A percentile compares a stretch with the other conserved stretches of the same genome.
These are phyloP conservation scores for Prochilodus magdalenae DNA, from an alignment of 2,113 vertebrate genomes.

Conservation along the genomic window DNA sequence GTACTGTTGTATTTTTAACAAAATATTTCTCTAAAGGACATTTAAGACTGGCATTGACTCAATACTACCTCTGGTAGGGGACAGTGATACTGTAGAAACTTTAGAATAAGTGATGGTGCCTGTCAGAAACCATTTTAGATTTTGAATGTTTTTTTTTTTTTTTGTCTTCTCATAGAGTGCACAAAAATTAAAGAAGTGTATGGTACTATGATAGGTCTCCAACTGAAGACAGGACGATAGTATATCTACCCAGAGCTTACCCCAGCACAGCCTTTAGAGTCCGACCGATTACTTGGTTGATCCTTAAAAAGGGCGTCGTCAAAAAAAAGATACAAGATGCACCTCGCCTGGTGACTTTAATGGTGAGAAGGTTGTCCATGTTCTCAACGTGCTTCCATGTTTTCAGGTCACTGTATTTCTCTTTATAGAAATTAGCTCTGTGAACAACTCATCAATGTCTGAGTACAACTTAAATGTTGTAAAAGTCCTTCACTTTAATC, in stretches of 20 bases:
- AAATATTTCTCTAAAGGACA: conserved; percentile 63
- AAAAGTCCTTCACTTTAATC: conserved; percentile 36
- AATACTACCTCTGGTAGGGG: conserved; percentile 63
- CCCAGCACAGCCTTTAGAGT: conserved; percentile 54
- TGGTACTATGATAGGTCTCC: conserved; percentile 53
- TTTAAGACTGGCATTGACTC: conserved; percentile 58
- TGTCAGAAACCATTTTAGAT: conserved; percentile 58
- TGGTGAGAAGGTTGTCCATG: conserved; percentile 25
- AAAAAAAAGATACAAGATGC: background rate
- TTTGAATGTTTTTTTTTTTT: conserved; percentile 47
- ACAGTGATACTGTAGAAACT: conserved; percentile 60
- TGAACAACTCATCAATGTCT: conserved; percentile 20
- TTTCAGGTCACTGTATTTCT: conserved; percentile 34
- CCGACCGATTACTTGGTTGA: conserved; percentile 50
- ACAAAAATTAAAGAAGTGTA: conserved; percentile 49
- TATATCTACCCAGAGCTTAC: conserved; percentile 30
- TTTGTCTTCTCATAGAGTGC: conserved; percentile 49
- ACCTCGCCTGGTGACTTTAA: background rate
- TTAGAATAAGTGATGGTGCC: conserved; percentile 61
- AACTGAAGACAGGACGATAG: conserved; percentile 38
- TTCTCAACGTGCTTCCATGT: conserved; percentile 43
- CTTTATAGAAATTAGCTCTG: conserved; percentile 32
- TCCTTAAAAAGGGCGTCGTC: background rate
- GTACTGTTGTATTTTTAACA: conserved; percentile 58
- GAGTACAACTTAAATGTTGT: conserved; percentile 19